Percentiles rank a stretch among this genome's conserved stretches.
phyloP scores from a whole-genome alignment of 2,888 invertebrate genomes.

The Drosophila cognata region DNA sequence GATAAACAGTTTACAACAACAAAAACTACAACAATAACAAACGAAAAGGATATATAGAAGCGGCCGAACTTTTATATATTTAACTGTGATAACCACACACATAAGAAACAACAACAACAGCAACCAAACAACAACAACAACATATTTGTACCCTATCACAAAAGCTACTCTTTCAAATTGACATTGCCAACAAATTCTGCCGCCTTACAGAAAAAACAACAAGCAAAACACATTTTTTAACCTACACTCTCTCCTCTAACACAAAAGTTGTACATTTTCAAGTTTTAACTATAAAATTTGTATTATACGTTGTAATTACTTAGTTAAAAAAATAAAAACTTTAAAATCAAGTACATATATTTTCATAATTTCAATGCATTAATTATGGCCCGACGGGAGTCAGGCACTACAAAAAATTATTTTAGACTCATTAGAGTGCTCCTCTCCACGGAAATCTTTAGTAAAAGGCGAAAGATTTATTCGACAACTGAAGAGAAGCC shows the following conservation, averaged over 20 bases:
- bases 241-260: neutral
- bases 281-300: slow-evolving; percentile 69
- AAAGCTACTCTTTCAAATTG: neutral
- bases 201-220: slow-evolving; percentile 14
- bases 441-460: slow-evolving; percentile 92
- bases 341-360: slow-evolving; percentile 4
- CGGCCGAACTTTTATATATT: slow-evolving; percentile 75
- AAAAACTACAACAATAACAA: slow-evolving; percentile 39
- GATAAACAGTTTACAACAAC: slow-evolving; percentile 12
- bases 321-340: slow-evolving; percentile 71
- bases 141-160: slow-evolving; percentile 3
- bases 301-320: slow-evolving; percentile 80
- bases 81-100: slow-evolving; percentile 81
- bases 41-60: slow-evolving; percentile 60
- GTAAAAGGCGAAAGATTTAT: slow-evolving; percentile 93
- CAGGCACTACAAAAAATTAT: slow-evolving; percentile 74
- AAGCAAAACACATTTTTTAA: slow-evolving; percentile 12
- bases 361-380: slow-evolving; percentile 6
- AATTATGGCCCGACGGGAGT: slow-evolving; percentile 57
- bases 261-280: slow-evolving; percentile 68
- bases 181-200: slow-evolving; percentile 9
- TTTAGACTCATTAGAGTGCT: slow-evolving; percentile 89
- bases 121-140: slow-evolving; percentile 14
- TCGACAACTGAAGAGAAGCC: slow-evolving; percentile 89
- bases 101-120: slow-evolving; percentile 42